These are phyloP conservation scores for Drosophila ironensis DNA, from an alignment of 1,140 invertebrate species.

Conservation along the genomic window DNA sequence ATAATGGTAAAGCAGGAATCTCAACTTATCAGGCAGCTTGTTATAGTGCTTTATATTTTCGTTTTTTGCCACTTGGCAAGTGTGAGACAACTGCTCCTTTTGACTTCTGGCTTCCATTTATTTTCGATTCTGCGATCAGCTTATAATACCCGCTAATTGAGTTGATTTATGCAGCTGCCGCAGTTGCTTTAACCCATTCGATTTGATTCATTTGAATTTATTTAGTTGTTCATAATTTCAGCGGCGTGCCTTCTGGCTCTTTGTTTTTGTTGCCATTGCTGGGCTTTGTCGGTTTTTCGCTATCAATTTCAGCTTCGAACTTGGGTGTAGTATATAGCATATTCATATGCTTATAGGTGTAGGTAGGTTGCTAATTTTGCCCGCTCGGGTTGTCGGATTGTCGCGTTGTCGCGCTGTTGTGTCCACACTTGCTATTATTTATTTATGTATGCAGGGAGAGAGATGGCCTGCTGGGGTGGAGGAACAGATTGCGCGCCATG, in stretches of 20 bases:
- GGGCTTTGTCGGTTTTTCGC: constrained; percentile 18
- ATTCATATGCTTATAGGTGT: background rate
- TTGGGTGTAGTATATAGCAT: constrained; percentile 45
- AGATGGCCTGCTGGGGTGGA: background rate
- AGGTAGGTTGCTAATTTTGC: constrained; percentile 45
- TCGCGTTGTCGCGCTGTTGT: constrained; percentile 36
- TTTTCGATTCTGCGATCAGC: constrained; percentile 36
- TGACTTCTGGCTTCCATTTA: constrained; percentile 32
- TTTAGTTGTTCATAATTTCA: constrained; percentile 55
- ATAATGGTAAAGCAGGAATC: too few relatives aligned
- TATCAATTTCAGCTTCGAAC: constrained; percentile 71
- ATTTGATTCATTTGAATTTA: constrained; percentile 76
- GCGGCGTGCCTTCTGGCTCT: constrained; percentile 13
- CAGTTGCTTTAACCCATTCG: constrained; percentile 9
- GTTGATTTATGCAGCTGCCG: constrained; percentile 75
- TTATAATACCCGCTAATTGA: constrained; percentile 74
- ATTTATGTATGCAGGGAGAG: constrained; percentile 63
- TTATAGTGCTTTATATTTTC: background rate
- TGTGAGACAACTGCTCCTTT: constrained; percentile 19
- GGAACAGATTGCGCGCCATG: constrained; percentile 57
- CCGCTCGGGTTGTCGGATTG: constrained; percentile 40
- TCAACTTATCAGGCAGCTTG: too few relatives aligned
- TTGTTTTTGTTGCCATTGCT: constrained; percentile 33
- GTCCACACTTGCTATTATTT: constrained; percentile 77
- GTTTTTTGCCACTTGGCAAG: constrained; percentile 4